Base-by-base conservation (phyloP, 2,113 vertebrate genomes). In the Apaloderma vittatum region DNA sequence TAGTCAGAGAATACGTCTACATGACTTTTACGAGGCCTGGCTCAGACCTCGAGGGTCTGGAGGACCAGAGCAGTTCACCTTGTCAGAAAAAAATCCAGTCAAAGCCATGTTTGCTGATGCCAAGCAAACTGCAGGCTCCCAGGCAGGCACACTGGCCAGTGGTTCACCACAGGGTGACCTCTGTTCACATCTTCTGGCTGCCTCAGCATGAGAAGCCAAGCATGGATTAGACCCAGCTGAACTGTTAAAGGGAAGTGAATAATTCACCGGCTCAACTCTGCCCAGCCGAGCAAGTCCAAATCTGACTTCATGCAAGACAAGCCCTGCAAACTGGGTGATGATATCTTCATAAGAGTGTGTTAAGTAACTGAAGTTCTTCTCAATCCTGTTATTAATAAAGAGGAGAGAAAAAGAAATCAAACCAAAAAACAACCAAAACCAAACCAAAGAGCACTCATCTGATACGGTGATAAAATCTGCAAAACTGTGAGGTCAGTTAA, bases 341-440 rank as follows among this genome's bases (percentile, higher is more conserved):
- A 23, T 45, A 67, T 34, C 96, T n/a, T 34, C 34, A 34, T 59
- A 92, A 49, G 81, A 87, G 62, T 72, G 40, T 36, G 85, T 93
- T 86, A 95, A 90, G 97, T 67, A 84, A 72, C 89, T 75, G 86
- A 92, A 86, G 34, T 45, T 85, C 55, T 81, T 34, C 61, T 84
- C 34, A 54, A 63, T 81, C 84, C 96, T 75, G 73, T 87, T 49
- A 68, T 65, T 55, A 52, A 45, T 62, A 66, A 30, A 12, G 8
- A 24, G 14, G 18, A 23, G n/a, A 11, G n/a, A 57, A 57, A 36
- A 52, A 34, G 9, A 57, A 32, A 52, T 9, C 26, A 52, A 15
- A 26, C 24, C 24, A 34, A 23, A 36, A 59, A 22, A 30, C 20
- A 30, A 30, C 34, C 24, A 43, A 65, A 62, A 62, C 18, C n/a